A percentile compares a stretch with the other conserved stretches of the same genome.
Evolutionary conservation across 2,797 vertebrate species (phyloP).

Genomic region (Coregonus suidteri): DNA sequence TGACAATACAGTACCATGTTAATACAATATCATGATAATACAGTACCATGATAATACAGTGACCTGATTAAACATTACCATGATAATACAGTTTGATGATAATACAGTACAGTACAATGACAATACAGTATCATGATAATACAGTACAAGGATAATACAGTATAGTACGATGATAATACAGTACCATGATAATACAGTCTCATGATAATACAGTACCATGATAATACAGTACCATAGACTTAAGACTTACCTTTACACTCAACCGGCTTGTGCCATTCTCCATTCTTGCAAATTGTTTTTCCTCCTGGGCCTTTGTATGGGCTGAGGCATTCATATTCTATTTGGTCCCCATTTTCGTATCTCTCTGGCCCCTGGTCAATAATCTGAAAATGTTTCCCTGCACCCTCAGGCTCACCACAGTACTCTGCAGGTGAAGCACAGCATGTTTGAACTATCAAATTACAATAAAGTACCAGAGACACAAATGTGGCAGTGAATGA

Average conservation of each 20-base stretch:
- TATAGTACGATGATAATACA: no score
- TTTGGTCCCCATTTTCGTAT: not conserved
- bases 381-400: not conserved
- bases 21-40: no score
- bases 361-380: accelerated
- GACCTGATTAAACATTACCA: no score
- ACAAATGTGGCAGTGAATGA: not conserved
- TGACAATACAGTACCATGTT: no score
- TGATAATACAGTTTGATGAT: no score
- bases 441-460: not conserved
- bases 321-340: not conserved
- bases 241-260: conserved; percentile 11
- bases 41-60: no score
- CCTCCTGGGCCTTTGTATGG: not conserved
- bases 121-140: no score
- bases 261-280: not conserved
- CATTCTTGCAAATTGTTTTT: not conserved
- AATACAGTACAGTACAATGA: no score
- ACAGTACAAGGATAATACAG: no score
- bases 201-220: no score
- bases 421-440: not conserved
- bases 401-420: not conserved
- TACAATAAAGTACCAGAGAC: not conserved
- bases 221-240: not conserved
- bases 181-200: no score